Conservation (phyloP, 2,113 vertebrate genomes). For the Sardina pilchardus region DNA sequence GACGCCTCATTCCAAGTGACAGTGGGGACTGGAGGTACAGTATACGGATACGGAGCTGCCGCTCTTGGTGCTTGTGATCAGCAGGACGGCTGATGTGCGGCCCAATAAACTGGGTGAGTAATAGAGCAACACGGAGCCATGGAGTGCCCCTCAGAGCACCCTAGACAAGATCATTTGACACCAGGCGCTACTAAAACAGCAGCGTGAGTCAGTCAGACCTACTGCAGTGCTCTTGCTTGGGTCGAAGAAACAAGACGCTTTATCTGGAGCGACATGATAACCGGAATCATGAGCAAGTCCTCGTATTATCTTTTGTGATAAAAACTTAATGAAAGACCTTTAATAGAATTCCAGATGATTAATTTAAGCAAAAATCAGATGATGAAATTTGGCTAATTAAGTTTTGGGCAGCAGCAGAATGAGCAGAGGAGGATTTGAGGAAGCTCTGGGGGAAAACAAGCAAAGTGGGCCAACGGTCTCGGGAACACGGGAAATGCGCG, state of each 20-base stretch:
- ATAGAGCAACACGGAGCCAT: not conserved
- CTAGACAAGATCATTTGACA: not conserved
- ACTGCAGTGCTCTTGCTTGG: not conserved
- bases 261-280: not conserved
- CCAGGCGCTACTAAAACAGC: not conserved
- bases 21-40: not conserved
- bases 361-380: constrained; percentile 2
- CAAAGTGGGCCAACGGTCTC: not conserved
- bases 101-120: not conserved
- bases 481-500: not conserved
- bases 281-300: not conserved
- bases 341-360: constrained; percentile 10
- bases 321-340: constrained; percentile 4
- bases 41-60: not conserved
- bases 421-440: not conserved
- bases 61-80: not conserved
- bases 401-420: not conserved
- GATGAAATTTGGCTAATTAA: constrained; percentile 13
- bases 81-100: not conserved
- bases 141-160: not conserved
- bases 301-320: not conserved
- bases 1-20: not conserved
- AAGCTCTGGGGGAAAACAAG: not conserved
- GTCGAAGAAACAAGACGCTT: not conserved
- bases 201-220: not conserved